Evolutionary conservation across 2,113 vertebrate species (phyloP).

Genomic region (Xenopus laevis): DNA sequence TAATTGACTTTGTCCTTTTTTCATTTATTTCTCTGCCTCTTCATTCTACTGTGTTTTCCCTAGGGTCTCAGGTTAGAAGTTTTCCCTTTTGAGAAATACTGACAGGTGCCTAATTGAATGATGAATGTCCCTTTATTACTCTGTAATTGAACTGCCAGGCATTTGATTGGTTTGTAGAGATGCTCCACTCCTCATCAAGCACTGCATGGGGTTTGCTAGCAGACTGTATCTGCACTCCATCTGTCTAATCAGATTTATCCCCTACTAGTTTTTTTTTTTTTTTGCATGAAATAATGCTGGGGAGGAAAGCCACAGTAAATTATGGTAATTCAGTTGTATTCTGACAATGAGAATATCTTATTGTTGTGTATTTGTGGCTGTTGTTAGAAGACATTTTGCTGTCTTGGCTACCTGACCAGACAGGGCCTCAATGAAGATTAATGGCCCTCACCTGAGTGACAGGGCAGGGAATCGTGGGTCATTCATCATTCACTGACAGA

Average conservation of each 20-base stretch:
- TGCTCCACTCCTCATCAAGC: slow-evolving; percentile 70
- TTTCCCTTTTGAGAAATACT: slow-evolving; percentile 82
- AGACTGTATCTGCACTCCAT: slow-evolving; percentile 84
- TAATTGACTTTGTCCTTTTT: slow-evolving; percentile 76
- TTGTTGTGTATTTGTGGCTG: slow-evolving; percentile 53
- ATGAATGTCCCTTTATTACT: slow-evolving; percentile 98
- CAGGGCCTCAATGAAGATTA: slow-evolving; percentile 95
- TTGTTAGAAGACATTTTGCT: slow-evolving; percentile 63
- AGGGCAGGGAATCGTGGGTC: slow-evolving; percentile 87
- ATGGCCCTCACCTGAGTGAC: slow-evolving; percentile 97
- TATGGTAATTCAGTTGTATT: slow-evolving; percentile 75
- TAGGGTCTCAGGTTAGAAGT: slow-evolving; percentile 76
- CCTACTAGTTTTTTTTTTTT: slow-evolving; percentile 56
- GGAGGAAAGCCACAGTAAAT: slow-evolving; percentile 80
- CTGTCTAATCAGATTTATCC: slow-evolving; percentile 83
- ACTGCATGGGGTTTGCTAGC: slow-evolving; percentile 72
- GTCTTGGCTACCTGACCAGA: slow-evolving; percentile 75
- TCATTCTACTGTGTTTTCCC: slow-evolving; percentile 70
- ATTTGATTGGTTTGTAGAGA: slow-evolving; percentile 80
- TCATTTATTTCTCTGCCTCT: slow-evolving; percentile 69
- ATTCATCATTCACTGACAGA: slow-evolving; percentile 98
- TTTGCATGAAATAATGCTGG: slow-evolving; percentile 54
- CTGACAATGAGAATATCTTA: slow-evolving; percentile 67
- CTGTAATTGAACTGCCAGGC: slow-evolving; percentile 89
- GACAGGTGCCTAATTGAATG: slow-evolving; percentile 99